Base-by-base conservation (phyloP, 2,797 vertebrate species). In the Gallinago nigripennis region DNA sequence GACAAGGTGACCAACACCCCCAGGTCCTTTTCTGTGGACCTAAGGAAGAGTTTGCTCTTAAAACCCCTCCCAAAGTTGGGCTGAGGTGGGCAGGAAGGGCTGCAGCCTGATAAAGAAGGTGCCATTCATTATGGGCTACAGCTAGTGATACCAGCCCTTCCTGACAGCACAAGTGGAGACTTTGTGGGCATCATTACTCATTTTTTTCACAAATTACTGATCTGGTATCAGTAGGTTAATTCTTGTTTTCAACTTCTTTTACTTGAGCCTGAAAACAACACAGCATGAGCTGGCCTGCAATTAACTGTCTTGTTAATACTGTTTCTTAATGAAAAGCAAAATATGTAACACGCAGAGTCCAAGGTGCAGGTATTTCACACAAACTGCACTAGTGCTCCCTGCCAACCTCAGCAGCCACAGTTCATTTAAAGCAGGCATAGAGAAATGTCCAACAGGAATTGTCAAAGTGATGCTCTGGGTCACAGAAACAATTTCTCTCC, bases 401-500 rank as follows among this genome's bases (percentile, higher is more conserved):
- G 58, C 33, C 77, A 90, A 14, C 30, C 58, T 57, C 78, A 75
- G 75, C 30, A 85, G 79, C 41, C 58, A 25, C 39, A 61, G 86
- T 4, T 81, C 75, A 46, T 46, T 56, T 39, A 68, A 72, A 83
- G 77, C 90, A 94, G 56, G 48, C 54, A 12, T 2, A 45, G 65
- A 65, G 73, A 76, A 51, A 78, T 8, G 20, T 5, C 77, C 91
- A 86, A 18, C 71, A 93, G 77, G 88, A 90, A 64, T 4, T 88
- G 88, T 23, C 83, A 51, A 75, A 80, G 70, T 33, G 66, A 88
- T 56, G 88, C 41, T 45, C 86, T 39, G 65, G 85, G 72, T 80
- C 91, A 92, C 75, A 88, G 73, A 57, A 80, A 92, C 69, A 60
- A 90, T 93, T 82, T 82, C 65, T 91, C 66, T 60, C 72, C 41